Base-by-base conservation (phyloP, 2,113 vertebrate species). In the Perccottus glenii region DNA sequence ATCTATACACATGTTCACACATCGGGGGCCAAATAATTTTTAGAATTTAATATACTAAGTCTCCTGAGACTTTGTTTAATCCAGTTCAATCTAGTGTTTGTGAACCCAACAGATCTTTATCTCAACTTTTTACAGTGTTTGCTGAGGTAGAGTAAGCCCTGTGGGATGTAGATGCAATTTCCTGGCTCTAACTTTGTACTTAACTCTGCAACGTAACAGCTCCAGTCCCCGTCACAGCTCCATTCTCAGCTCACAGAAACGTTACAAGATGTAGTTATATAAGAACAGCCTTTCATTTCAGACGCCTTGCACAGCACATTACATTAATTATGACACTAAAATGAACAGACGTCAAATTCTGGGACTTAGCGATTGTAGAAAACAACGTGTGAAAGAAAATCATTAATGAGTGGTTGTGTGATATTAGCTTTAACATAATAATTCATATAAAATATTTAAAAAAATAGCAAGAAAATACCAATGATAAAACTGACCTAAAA, bases 131-230 rank as follows among this genome's bases (percentile, higher is more conserved):
- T 38, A 60, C 64, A 5, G 58, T 66, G 64, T 70, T 60, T 51
- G 32, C 48, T 59, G 48, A 3, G 46, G 47, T 36, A 33, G 36
- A 48, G 62, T 50, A 3, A 19, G 49, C 67, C 46, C 44, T 14
- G 4, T 15, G 71, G 50, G 67, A 11, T 36, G 67, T 59, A 53
- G 50, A 67, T 64, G 56, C 48, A 67, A 52, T 78, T 74, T 56
- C 67, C 19, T 11, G 19, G 53, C 69, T 83, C 73, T 81, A 85
- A 86, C 72, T 87, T 87, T 79, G 56, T 57, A 45, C 19, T 46
- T 72, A 78, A 85, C 80, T 80, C 68, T 65, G 38, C 44, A 67
- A 64, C 40, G 45, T 67, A 82, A 82, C 69, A 78, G 61, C 50
- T 72, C 15, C 16, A 4, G 43, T 77, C 67, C 45, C 43, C 46